phyloP scores from a whole-genome alignment of 2,888 invertebrate genomes.

The Melanchra persicariae region DNA sequence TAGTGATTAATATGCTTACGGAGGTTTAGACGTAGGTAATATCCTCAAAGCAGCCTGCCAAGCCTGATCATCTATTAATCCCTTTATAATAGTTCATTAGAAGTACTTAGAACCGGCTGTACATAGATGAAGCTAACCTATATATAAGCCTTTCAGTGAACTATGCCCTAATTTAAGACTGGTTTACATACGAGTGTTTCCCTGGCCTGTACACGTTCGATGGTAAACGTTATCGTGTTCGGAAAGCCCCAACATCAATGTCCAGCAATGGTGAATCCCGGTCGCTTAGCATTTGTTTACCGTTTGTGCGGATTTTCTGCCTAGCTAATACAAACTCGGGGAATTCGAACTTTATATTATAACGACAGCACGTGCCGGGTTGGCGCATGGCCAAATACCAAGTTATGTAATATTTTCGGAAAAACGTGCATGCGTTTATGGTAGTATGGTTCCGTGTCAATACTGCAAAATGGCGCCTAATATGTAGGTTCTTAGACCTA shows the following conservation, averaged over 20 bases:
- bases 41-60: not conserved
- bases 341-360: constrained; percentile 54
- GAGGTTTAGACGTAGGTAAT: not conserved
- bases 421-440: constrained; percentile 34
- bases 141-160: not conserved
- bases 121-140: not conserved
- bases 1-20: not conserved
- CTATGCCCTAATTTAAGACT: not conserved
- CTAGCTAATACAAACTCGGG: constrained; percentile 38
- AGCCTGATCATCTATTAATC: not conserved
- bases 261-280: constrained; percentile 43
- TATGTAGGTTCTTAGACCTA: not conserved
- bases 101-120: not conserved
- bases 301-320: constrained; percentile 40
- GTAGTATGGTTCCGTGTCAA: constrained; percentile 25
- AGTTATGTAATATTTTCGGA: constrained; percentile 60
- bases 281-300: constrained; percentile 45
- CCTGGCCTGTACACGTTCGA: not conserved
- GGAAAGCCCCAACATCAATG: constrained; percentile 45
- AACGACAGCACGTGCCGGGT: constrained; percentile 49
- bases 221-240: not conserved
- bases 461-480: constrained; percentile 33
- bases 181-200: not conserved
- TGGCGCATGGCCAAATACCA: constrained; percentile 55
- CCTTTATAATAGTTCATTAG: not conserved